Percentiles rank a stretch among this genome's conserved stretches.
phyloP scores from a whole-genome alignment of 2,113 vertebrate genomes.

The Chelonoidis abingdonii region DNA sequence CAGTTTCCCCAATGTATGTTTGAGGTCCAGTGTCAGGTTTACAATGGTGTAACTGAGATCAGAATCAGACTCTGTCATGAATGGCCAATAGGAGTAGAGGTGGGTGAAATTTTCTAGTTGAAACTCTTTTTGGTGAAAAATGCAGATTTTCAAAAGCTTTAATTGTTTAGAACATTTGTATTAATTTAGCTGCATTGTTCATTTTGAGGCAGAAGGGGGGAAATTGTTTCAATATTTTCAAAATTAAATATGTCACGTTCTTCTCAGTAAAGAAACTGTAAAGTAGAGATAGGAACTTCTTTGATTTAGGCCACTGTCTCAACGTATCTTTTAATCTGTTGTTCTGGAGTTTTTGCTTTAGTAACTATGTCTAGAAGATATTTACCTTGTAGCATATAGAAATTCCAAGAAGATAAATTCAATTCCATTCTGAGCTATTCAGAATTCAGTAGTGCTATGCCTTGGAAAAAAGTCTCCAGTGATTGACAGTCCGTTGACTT shows the following conservation, averaged over 20 bases:
- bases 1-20: conserved; percentile 6
- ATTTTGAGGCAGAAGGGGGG: not conserved
- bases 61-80: not conserved
- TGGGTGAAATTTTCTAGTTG: not conserved
- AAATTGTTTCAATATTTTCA: not conserved
- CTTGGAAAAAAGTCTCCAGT: conserved; percentile 20
- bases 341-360: not conserved
- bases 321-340: not conserved
- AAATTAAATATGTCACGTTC: not conserved
- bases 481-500: not conserved
- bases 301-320: not conserved
- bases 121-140: not conserved
- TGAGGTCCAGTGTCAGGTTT: conserved; percentile 46
- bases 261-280: not conserved
- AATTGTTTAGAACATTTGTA: not conserved
- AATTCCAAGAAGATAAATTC: conserved; percentile 44
- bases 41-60: conserved; percentile 5
- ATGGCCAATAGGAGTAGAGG: not conserved
- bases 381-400: not conserved
- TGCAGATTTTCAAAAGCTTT: not conserved
- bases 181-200: not conserved
- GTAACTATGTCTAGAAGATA: conserved; percentile 6
- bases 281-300: not conserved
- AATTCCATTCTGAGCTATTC: conserved; percentile 12
- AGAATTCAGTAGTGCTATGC: not conserved